Evolutionary conservation across 2,797 vertebrate species (phyloP), one percentile per base, ranked within the genome.

Genomic region (Choloepus didactylus): DNA sequence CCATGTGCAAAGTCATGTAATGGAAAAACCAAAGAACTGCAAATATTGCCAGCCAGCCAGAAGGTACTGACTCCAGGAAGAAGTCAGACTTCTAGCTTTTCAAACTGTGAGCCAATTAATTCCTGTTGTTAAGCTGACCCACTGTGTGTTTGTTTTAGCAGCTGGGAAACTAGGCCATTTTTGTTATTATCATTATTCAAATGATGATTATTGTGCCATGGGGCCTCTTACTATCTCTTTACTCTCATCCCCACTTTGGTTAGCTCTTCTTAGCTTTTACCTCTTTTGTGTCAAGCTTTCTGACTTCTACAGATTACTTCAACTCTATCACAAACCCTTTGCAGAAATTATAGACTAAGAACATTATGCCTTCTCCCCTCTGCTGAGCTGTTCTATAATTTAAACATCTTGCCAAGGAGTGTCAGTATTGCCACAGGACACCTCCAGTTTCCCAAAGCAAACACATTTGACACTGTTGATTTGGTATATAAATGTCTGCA

Each of bases 391-490:
- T 96, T 97, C 98, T 97, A 95, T 96, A 94, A 97, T 96, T 97
- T 97, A 95, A 95, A 97, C 94, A 88, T 96, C 95, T 97, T 93
- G 19, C 93, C 86, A 92, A 97, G 96, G 95, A 97, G 87, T 84
- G 67, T 96, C 97, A 95, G 95, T 94, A 89, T 96, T 95, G 96
- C 97, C 97, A 97, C 82, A 70, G 97, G 97, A 97, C 97, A 97
- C 96, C 94, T 97, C 96, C 93, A 92, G 90, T 93, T 97, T 98
- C 97, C 98, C 91, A 97, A 97, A 97, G 98, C 97, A 98, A 98
- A 98, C 97, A 97, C 96, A 96, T 97, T 97, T 97, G 98, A 98
- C 98, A 97, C 97, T 97, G 96, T 98, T 98, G 98, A 98, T 98
- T 98, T 98, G 98, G 97, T 97, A 94, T 97, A 97, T 97, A 97